Evolutionary conservation across 1,140 invertebrate genomes (phyloP), one percentile per base, ranked within the genome.

Genomic region (fruit fly (Drosophila melanogaster)): DNA sequence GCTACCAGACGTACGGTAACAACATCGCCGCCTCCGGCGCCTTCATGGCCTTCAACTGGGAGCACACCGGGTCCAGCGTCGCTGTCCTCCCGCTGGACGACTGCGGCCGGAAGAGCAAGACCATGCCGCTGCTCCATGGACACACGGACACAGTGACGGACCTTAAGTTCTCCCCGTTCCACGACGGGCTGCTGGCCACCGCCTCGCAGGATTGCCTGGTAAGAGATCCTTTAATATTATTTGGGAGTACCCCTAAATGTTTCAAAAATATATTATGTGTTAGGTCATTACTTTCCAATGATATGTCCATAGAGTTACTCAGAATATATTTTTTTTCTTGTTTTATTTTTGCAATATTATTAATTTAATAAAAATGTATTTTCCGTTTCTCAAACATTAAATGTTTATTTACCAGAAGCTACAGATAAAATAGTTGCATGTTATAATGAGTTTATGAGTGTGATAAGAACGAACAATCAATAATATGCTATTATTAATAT

Each of bases 31-130:
- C 97, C 33, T 98, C 97, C 3, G 97, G 96, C 43, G 95, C 96
- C 5, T 98, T 98, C 91, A 97, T 98, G 95, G 97, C 97, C 51
- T 98, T 98, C 89, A 98, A 98, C 93, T 96, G 97, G 92, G 97
- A 98, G 90, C 96, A 97, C 89, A 92, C 93, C 89, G 97, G 97
- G 7, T 97, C 97, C 10, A 97, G 95, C 94, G 94, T 98, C 73
- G 97, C 96, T 7, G 95, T 98, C 43, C 92, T 98, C 47, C 96
- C 97, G 7, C 92, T 98, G 19, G 96, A 97, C 89, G 96, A 97
- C 85, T 96, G 95, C 79, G 97, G 97, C 0, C 94, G 97, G 73
- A 97, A 97, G 92, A 96, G 95, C 77, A 96, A 96, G 93, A 95
- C 95, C 40, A 96, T 97, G 95, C 97, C 97, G 26, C 79, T 96